Evolutionary conservation across 2,113 vertebrate species (phyloP).

Genomic region (Oryzias curvinotus): DNA sequence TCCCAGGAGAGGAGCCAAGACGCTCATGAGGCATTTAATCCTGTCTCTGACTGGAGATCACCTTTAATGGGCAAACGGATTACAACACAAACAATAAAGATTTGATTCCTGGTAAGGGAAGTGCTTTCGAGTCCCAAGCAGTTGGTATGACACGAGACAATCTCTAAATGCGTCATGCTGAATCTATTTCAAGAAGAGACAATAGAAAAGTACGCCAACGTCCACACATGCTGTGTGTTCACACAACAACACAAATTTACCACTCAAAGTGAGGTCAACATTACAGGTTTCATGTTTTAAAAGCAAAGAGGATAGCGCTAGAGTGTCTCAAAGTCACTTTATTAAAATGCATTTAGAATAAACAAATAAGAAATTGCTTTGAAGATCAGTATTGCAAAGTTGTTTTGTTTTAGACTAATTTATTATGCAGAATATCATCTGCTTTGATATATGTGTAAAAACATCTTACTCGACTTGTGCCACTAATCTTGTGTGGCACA

Average conservation of each 20-base stretch:
- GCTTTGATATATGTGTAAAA: background rate
- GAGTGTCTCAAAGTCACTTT: too few species aligned
- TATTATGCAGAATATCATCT: too few species aligned
- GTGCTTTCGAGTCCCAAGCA: slow-evolving; percentile 8
- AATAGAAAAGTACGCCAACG: slow-evolving; percentile 1
- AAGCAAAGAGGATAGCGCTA: too few species aligned
- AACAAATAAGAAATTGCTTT: too few species aligned
- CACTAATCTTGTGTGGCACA: slow-evolving; percentile 5
- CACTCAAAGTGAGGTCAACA: background rate
- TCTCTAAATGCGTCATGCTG: background rate
- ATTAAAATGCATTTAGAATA: too few species aligned
- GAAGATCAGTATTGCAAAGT: too few species aligned
- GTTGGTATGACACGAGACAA: slow-evolving; percentile 17
- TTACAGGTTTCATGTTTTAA: background rate
- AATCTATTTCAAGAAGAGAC: slow-evolving; percentile 19
- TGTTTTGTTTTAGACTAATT: too few species aligned
- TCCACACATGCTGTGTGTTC: background rate
- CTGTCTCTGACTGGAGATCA: slow-evolving; percentile 16
- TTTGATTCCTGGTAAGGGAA: background rate
- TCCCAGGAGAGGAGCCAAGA: slow-evolving; percentile 18
- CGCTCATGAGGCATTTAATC: slow-evolving; percentile 41
- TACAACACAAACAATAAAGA: too few species aligned
- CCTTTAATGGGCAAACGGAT: background rate
- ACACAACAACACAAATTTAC: background rate
- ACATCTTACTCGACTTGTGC: background rate